These are phyloP conservation scores for Panulirus ornatus DNA, from an alignment of 1,140 invertebrate species.

Conservation along the genomic window DNA sequence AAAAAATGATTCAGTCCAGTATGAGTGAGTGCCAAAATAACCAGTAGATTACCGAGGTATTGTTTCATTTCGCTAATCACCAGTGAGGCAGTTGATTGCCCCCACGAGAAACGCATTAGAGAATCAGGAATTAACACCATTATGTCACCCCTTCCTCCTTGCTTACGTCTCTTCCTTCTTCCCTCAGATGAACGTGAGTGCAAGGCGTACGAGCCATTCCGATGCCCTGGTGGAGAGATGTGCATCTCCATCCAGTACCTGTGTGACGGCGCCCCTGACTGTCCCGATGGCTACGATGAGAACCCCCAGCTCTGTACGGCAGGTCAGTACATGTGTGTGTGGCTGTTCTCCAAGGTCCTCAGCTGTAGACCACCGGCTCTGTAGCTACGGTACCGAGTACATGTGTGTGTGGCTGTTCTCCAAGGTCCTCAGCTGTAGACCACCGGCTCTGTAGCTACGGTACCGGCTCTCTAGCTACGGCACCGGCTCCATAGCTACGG, in stretches of 20 bases:
- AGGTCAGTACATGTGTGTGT: slow-evolving; percentile 82
- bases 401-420: neutral
- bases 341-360: too few species aligned
- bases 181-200: slow-evolving; percentile 74
- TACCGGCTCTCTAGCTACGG: too few species aligned
- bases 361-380: slow-evolving; percentile 93
- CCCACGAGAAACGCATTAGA: too few species aligned
- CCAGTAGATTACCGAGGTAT: too few species aligned
- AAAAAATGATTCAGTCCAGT: too few species aligned
- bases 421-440: too few species aligned
- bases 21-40: too few species aligned
- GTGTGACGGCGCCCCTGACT: slow-evolving; percentile 93
- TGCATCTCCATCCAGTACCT: slow-evolving; percentile 96
- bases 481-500: slow-evolving; percentile 94
- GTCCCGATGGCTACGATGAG: slow-evolving; percentile 92
- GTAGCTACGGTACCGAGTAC: slow-evolving; percentile 91
- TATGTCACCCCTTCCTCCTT: neutral
- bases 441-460: slow-evolving; percentile 95
- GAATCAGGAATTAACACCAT: too few species aligned
- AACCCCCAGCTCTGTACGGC: slow-evolving; percentile 95
- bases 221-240: slow-evolving; percentile 91
- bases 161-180: neutral
- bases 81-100: too few species aligned
- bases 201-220: slow-evolving; percentile 88
- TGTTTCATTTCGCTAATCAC: too few species aligned